Percentiles rank a stretch among this genome's conserved stretches.
Conservation (phyloP, 2,888 invertebrate species). For the Ophion slaviceki region DNA sequence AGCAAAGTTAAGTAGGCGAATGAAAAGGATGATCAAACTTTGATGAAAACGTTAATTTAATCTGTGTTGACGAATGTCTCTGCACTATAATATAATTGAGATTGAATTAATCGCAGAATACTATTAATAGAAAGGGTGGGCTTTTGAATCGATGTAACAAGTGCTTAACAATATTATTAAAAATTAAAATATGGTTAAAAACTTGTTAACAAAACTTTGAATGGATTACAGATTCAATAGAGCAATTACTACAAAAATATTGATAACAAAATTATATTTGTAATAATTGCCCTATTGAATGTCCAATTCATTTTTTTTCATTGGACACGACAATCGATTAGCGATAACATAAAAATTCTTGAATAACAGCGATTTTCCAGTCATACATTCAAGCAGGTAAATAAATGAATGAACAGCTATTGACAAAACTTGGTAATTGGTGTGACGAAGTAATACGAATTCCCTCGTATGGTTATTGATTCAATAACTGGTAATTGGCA, state of each 20-base stretch:
- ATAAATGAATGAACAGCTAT: not conserved
- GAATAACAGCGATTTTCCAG: not conserved
- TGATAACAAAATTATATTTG: not conserved
- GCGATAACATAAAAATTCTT: not conserved
- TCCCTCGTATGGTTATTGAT: not conserved
- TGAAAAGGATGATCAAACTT: not conserved
- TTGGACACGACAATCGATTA: not conserved
- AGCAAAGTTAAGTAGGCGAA: not conserved
- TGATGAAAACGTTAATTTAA: not conserved
- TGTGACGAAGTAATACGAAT: not conserved
- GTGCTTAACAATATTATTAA: no score
- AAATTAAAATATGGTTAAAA: not conserved
- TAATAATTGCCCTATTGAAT: not conserved
- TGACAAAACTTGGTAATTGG: not conserved
- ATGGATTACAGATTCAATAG: no score
- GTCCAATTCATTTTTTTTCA: not conserved
- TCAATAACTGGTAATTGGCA: not conserved
- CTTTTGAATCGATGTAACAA: not conserved
- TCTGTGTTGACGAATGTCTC: not conserved
- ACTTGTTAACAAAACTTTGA: not conserved
- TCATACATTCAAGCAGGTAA: not conserved
- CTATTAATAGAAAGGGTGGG: not conserved
- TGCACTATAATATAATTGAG: not conserved
- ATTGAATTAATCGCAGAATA: not conserved
- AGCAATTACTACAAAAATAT: no score